phyloP scores from a whole-genome alignment of 1,140 invertebrate species.

The Catajapyx aquilonaris region DNA sequence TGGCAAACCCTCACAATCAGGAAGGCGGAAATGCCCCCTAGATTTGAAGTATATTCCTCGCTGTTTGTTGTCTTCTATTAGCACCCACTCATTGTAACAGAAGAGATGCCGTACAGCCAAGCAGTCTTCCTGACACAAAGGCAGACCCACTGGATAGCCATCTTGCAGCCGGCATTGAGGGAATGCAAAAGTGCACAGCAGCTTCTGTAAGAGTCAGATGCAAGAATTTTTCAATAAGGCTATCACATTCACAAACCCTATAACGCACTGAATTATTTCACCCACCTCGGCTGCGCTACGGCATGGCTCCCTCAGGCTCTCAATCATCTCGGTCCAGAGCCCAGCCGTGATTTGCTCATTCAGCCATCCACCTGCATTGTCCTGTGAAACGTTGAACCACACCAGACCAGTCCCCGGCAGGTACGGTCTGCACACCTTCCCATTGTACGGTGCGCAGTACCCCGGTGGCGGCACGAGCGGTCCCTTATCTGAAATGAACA shows the following conservation, averaged over 20 bases:
- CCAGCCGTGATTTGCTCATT: conserved; percentile 65
- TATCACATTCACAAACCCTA: background rate
- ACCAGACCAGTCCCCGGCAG: conserved; percentile 45
- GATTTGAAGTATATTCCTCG: conserved; percentile 51
- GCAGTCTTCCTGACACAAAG: conserved; percentile 80
- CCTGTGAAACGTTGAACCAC: conserved; percentile 53
- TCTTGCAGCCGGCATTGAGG: conserved; percentile 54
- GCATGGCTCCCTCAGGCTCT: conserved; percentile 55
- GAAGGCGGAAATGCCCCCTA: conserved; percentile 68
- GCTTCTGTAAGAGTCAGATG: conserved; percentile 28
- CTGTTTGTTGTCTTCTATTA: conserved; percentile 72
- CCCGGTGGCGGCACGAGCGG: conserved; percentile 30
- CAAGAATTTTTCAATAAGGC: conserved; percentile 3
- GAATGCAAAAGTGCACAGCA: conserved; percentile 79
- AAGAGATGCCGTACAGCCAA: conserved; percentile 70
- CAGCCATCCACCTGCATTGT: conserved; percentile 42
- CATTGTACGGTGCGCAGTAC: conserved; percentile 71
- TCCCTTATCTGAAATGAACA: too few relatives aligned
- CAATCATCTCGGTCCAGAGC: conserved; percentile 68
- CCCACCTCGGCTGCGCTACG: conserved; percentile 56
- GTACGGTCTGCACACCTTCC: conserved; percentile 65
- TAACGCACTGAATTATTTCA: conserved; percentile 6
- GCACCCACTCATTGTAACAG: conserved; percentile 80
- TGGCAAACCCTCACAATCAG: conserved; percentile 61
- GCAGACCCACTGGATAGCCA: conserved; percentile 28